Conservation (phyloP, 2,113 vertebrate species). For the Lampris incognitus region DNA sequence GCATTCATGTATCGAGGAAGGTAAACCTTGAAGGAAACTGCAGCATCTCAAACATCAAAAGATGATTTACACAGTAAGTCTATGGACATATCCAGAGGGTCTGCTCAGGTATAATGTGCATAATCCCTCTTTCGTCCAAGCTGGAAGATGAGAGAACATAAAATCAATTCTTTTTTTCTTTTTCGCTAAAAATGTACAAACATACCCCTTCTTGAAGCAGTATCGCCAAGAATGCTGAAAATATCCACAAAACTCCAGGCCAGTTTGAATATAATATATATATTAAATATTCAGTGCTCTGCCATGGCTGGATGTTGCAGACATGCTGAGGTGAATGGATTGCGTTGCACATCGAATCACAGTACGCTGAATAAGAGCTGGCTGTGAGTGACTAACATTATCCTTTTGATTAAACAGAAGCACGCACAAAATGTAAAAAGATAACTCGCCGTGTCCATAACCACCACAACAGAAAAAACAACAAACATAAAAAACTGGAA, state of each 20-base stretch:
- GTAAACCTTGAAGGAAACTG: too few relatives aligned
- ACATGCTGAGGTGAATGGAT: constrained; percentile 4
- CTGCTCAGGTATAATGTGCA: constrained; percentile 39
- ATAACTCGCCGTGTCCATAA: background rate
- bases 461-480: background rate
- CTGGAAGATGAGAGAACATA: constrained; percentile 39
- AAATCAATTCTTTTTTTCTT: constrained; percentile 5
- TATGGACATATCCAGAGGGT: constrained; percentile 42
- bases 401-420: background rate
- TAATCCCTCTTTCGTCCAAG: constrained; percentile 34
- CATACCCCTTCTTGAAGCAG: background rate
- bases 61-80: constrained; percentile 17
- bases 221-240: background rate
- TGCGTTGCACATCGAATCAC: constrained; percentile 5
- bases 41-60: too few relatives aligned
- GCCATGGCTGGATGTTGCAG: background rate
- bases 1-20: too few relatives aligned
- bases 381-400: constrained; percentile 28
- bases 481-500: constrained; percentile 1
- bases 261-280: background rate
- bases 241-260: background rate
- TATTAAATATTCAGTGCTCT: background rate
- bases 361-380: constrained; percentile 15
- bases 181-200: constrained; percentile 6
- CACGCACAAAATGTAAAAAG: background rate